Conservation (phyloP, 2,888 invertebrate genomes). For the Octonoba sinensis region DNA sequence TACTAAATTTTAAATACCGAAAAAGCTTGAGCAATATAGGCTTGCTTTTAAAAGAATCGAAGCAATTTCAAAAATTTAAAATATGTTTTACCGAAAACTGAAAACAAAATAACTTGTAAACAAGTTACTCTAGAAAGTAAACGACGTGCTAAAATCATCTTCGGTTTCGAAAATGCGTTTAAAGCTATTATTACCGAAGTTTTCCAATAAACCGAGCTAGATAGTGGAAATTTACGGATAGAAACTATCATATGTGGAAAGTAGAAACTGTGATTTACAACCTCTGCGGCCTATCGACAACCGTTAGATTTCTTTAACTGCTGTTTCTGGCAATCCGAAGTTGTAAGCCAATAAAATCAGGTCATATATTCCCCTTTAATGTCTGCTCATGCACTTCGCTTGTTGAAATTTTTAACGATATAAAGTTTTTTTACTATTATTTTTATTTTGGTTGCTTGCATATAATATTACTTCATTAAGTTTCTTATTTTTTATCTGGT, state of each 20-base stretch:
- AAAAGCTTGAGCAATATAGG: too few relatives aligned
- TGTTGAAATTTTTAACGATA: too few relatives aligned
- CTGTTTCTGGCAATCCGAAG: slow-evolving; percentile 28
- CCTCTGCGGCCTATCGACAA: slow-evolving; percentile 44
- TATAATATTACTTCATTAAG: too few relatives aligned
- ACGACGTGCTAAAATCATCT: slow-evolving; percentile 43
- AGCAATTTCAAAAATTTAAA: too few relatives aligned
- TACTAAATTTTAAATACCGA: too few relatives aligned
- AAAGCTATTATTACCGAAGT: slow-evolving; percentile 28
- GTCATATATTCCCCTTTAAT: slow-evolving; percentile 21
- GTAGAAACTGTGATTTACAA: slow-evolving; percentile 54
- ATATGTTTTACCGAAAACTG: background rate
- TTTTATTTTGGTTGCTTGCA: too few relatives aligned
- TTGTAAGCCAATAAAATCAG: slow-evolving; percentile 45
- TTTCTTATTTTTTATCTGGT: too few relatives aligned
- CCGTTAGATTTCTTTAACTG: slow-evolving; percentile 54
- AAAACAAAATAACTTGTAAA: slow-evolving; percentile 39
- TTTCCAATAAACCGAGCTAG: slow-evolving; percentile 18
- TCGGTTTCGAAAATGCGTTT: slow-evolving; percentile 43
- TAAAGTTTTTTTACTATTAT: too few relatives aligned
- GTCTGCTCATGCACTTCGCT: too few relatives aligned
- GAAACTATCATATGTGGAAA: slow-evolving; percentile 23
- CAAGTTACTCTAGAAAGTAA: slow-evolving; percentile 47
- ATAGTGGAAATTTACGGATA: slow-evolving; percentile 38
- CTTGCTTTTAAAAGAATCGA: too few relatives aligned